Evolutionary conservation across 2,797 vertebrate species (phyloP).

Genomic region (Meda fulgida): DNA sequence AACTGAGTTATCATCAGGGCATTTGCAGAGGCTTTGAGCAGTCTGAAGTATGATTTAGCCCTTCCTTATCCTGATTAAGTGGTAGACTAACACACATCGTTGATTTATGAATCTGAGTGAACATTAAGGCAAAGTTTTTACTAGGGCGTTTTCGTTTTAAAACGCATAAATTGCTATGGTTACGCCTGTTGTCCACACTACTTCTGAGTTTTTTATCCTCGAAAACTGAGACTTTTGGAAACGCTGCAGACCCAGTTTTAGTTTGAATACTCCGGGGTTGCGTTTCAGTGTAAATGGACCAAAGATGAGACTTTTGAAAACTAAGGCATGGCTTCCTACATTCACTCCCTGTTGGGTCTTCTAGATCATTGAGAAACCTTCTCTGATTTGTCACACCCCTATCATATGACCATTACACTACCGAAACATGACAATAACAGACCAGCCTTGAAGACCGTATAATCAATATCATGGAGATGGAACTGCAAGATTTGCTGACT

Average conservation of each 20-base stretch:
- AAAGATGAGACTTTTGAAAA: neutral
- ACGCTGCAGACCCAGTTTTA: neutral
- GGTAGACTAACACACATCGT: neutral
- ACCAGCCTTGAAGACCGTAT: too few relatives aligned
- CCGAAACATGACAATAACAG: too few relatives aligned
- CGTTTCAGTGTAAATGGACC: neutral
- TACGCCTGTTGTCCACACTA: neutral
- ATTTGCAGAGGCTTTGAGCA: neutral
- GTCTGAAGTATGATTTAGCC: neutral
- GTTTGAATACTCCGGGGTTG: neutral
- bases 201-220: neutral
- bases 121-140: neutral
- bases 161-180: neutral
- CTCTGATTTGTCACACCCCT: too few relatives aligned
- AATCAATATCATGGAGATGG: too few relatives aligned
- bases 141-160: neutral
- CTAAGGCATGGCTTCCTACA: too few relatives aligned
- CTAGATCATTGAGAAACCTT: too few relatives aligned
- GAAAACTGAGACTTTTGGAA: neutral
- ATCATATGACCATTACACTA: too few relatives aligned
- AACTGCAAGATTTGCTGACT: too few relatives aligned
- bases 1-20: slow-evolving; percentile 2
- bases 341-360: too few relatives aligned
- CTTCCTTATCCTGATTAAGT: neutral
- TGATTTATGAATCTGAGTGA: neutral